These are phyloP conservation scores for Mormyrus hasselquistii DNA, from an alignment of 2,797 vertebrate species.

Conservation along the genomic window DNA sequence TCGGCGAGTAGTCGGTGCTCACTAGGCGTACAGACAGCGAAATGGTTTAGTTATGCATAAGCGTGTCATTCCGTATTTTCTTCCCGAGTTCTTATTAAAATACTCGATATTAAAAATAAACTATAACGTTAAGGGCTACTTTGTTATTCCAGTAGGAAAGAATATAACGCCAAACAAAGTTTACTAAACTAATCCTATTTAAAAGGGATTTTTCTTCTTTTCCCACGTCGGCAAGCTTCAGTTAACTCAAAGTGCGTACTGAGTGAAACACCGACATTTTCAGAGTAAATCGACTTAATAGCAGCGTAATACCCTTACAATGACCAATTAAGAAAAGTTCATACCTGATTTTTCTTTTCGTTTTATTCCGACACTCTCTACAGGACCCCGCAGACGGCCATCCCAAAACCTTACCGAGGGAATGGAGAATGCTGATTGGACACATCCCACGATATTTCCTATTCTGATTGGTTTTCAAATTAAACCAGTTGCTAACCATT, in stretches of 20 bases:
- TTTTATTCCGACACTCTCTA: conserved; percentile 29
- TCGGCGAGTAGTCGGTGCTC: not conserved
- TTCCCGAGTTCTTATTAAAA: not conserved
- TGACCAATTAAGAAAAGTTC: conserved; percentile 15
- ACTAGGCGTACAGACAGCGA: not conserved
- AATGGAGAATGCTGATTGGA: conserved; percentile 36
- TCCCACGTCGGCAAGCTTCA: not conserved
- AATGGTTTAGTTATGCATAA: not conserved
- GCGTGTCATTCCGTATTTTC: not conserved
- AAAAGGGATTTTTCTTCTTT: not conserved
- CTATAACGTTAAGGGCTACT: not conserved
- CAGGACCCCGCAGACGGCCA: conserved; percentile 30
- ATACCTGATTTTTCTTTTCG: conserved; percentile 33
- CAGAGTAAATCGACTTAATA: not conserved
- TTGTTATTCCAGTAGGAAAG: not conserved
- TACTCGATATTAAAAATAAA: not conserved
- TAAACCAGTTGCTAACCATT: conserved; percentile 21
- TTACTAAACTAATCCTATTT: not conserved
- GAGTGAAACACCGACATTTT: no score
- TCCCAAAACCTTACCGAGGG: conserved; percentile 21
- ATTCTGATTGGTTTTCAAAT: conserved; percentile 27
- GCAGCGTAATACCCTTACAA: not conserved
- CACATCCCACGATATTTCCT: not conserved
- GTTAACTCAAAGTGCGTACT: not conserved
- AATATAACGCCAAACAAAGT: not conserved